Evolutionary conservation across 2,797 vertebrate species (phyloP), one percentile per base, ranked within the genome.

Genomic region (Liasis olivaceus): DNA sequence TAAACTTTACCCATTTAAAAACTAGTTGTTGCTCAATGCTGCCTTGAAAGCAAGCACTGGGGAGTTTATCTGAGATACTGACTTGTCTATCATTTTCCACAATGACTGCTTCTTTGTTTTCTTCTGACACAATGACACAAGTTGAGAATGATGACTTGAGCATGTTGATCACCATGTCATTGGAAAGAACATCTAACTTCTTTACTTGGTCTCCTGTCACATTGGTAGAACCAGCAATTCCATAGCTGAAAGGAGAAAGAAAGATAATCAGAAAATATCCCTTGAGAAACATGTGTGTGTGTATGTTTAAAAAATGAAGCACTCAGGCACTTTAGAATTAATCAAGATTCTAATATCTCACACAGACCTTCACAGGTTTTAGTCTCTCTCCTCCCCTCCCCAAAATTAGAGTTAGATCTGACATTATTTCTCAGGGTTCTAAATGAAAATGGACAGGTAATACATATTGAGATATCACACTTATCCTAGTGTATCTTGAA

Each of bases 161-260:
- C 98, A 99, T 98, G 96, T 99, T 99, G 95, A 99, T 97, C 93
- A 99, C 98, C 96, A 99, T 96, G 95, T 99, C 99, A 62, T 99
- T 99, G 96, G 99, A 99, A 94, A 99, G 98, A 91, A 99, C 94
- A 56, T 99, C 99, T 96, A 99, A 93, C 95, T 99, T 99, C 97
- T 99, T 99, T 42, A 99, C 99, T 95, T 99, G 99, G 94, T 99
- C 99, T 2, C 99, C 99, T 0, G 99, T 99, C 95, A 99, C 98
- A 1, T 99, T 99, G 95, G 98, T 99, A 97, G 98, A 99, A 22
- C 99, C 99, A 42, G 99, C 98, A 93, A 99, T 99, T 94, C 99
- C 99, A 94, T 99, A 99, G 9, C 99, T 99, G 93, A 60, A 96
- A 56, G 36, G 90, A 91, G 13, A 81, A 92, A 92, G 90, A 56